These are phyloP conservation scores for Ennomos quercinarius DNA, from an alignment of 2,888 invertebrate genomes.

Conservation along the genomic window DNA sequence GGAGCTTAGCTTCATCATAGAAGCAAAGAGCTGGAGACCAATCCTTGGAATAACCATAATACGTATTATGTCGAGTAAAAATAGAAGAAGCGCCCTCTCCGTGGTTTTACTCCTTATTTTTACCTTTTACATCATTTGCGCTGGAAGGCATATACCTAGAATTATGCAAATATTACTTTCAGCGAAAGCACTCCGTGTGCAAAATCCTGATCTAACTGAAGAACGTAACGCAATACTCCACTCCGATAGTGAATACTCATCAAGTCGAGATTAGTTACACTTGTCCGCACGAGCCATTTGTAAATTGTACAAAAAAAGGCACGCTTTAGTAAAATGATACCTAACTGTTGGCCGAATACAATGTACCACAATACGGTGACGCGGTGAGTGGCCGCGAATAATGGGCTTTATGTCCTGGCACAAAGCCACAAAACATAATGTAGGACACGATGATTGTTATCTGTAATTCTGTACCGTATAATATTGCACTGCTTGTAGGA, in stretches of 20 bases:
- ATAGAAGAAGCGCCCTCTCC: too few species aligned
- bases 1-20: too few species aligned
- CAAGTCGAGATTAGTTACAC: constrained; percentile 1
- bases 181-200: too few species aligned
- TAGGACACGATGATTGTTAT: constrained; percentile 6
- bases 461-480: background rate
- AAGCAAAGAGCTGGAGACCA: too few species aligned
- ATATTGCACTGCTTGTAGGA: background rate
- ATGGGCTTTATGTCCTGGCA: constrained; percentile 4
- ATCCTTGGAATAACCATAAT: too few species aligned
- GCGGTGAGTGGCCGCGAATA: constrained; percentile 19
- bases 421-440: background rate
- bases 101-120: too few species aligned
- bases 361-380: constrained; percentile 1
- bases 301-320: constrained; percentile 6
- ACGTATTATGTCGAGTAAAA: too few species aligned
- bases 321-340: background rate
- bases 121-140: too few species aligned
- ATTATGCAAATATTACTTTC: too few species aligned
- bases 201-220: too few species aligned
- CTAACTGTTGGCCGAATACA: constrained; percentile 1
- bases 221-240: too few species aligned
- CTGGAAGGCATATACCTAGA: too few species aligned
- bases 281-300: constrained; percentile 1
- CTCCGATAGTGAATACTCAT: background rate